A percentile compares a stretch with the other conserved stretches of the same genome.
phyloP scores from a whole-genome alignment of 2,888 invertebrate species.

The Ectemnius cavifrons region DNA sequence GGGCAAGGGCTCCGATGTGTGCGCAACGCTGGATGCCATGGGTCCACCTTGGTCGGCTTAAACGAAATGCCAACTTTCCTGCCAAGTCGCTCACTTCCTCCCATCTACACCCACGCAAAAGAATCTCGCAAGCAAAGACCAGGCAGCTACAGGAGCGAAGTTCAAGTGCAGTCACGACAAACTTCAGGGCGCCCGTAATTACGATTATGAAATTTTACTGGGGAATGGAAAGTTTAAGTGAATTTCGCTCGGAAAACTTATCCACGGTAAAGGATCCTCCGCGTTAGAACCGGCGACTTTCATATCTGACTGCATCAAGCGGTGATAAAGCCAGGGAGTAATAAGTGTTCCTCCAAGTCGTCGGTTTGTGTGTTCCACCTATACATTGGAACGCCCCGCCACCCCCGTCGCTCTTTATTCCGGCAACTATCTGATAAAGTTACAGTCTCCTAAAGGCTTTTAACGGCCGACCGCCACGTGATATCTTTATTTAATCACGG shows the following conservation, averaged over 20 bases:
- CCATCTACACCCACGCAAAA: no score
- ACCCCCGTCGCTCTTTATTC: slow-evolving; percentile 36
- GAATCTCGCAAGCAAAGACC: no score
- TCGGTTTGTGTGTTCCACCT: not conserved
- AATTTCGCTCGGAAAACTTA: not conserved
- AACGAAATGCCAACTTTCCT: no score
- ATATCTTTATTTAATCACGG: slow-evolving; percentile 60
- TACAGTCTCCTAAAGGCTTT: slow-evolving; percentile 57
- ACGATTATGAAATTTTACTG: no score
- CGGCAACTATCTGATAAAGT: slow-evolving; percentile 49
- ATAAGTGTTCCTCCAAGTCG: slow-evolving; percentile 32
- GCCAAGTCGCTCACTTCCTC: no score
- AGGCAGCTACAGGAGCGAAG: no score
- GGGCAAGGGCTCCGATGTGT: slow-evolving; percentile 19
- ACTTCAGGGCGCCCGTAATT: no score
- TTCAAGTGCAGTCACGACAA: no score
- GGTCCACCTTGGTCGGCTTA: not conserved
- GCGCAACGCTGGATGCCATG: slow-evolving; percentile 1
- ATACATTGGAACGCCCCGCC: no score
- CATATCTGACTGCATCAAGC: slow-evolving; percentile 20
- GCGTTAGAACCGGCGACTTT: no score
- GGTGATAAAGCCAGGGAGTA: slow-evolving; percentile 40
- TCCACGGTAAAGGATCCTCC: not conserved
- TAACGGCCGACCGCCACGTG: slow-evolving; percentile 54
- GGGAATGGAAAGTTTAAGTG: no score